Evolutionary conservation across 1,140 invertebrate genomes (phyloP), one percentile per base, ranked within the genome.

Genomic region (Triops longicaudatus): DNA sequence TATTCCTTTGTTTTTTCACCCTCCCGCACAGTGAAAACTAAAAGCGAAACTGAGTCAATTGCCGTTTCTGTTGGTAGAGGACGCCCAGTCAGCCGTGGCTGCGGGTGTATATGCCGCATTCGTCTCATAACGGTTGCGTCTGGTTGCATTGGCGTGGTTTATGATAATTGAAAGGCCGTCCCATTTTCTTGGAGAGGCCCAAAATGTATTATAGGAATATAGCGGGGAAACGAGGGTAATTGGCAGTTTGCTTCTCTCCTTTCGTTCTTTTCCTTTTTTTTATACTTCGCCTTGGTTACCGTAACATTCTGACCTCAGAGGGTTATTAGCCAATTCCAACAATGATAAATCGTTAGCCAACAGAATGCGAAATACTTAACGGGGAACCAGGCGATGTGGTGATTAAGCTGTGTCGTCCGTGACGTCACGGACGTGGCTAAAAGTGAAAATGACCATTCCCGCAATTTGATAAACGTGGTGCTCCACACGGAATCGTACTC

Each of bases 261-360:
- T 11, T 63, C 17, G 50, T 22, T 63, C 22, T 63, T 63, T 63
- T 22, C 75, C 26, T 43, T 71, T 63, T 76, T 63, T 76, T n/a
- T n/a, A n/a, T n/a, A n/a, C n/a, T n/a, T 7, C 31, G 31, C 31
- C 31, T 37, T 2, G 31, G 31, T 37, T 37, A 4, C 31, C 31
- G 31, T 37, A 37, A 37, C 31, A 37, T 37, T 37, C 31, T 37
- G 7, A 7, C 2, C 2, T 4, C 2, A 7, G 31, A 7, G 31
- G 31, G 31, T 4, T 37, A 37, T n/a, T 37, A 37, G 31, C 31
- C 31, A 37, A 37, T 37, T 37, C 7, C 31, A 7, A 7, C 31
- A 2, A 37, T 37, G 31, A 37, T 7, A 37, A 37, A 37, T 37
- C 31, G 31, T 37, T 37, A 37, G 31, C 31, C 31, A 37, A 37